phyloP scores from a whole-genome alignment of 2,888 invertebrate genomes.

The Bellardia pandia region DNA sequence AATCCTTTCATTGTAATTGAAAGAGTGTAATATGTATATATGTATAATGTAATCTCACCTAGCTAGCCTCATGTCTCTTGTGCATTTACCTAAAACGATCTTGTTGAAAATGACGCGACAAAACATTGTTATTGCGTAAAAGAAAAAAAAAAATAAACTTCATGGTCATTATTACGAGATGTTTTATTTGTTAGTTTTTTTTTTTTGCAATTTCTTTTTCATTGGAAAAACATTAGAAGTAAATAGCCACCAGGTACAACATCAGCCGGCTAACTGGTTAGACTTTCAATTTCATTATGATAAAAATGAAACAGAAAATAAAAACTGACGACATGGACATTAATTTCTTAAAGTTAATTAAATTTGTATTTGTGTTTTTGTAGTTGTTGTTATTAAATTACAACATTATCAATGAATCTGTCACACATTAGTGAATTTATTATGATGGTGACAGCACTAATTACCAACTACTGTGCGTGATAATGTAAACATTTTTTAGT shows the following conservation, averaged over 20 bases:
- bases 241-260: conserved; percentile 26
- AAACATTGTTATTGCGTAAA: conserved; percentile 17
- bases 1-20: neutral
- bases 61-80: conserved; percentile 15
- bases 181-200: conserved; percentile 24
- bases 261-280: conserved; percentile 53
- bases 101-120: conserved; percentile 22
- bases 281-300: conserved; percentile 69
- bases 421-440: conserved; percentile 58
- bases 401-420: conserved; percentile 42
- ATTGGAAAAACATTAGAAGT: conserved; percentile 68
- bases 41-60: neutral
- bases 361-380: conserved; percentile 30
- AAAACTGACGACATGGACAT: neutral
- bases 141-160: conserved; percentile 20
- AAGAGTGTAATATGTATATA: conserved; percentile 27
- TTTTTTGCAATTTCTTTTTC: conserved; percentile 60
- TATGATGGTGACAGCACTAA: conserved; percentile 26
- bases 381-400: conserved; percentile 22
- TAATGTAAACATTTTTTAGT: neutral
- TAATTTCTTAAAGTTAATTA: conserved; percentile 44
- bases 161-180: conserved; percentile 56
- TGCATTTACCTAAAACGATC: conserved; percentile 45
- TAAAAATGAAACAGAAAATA: conserved; percentile 11
- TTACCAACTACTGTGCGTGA: conserved; percentile 7